Evolutionary conservation across 2,797 vertebrate species (phyloP), one percentile per base, ranked within the genome.

Genomic region (Phataginus tricuspis): DNA sequence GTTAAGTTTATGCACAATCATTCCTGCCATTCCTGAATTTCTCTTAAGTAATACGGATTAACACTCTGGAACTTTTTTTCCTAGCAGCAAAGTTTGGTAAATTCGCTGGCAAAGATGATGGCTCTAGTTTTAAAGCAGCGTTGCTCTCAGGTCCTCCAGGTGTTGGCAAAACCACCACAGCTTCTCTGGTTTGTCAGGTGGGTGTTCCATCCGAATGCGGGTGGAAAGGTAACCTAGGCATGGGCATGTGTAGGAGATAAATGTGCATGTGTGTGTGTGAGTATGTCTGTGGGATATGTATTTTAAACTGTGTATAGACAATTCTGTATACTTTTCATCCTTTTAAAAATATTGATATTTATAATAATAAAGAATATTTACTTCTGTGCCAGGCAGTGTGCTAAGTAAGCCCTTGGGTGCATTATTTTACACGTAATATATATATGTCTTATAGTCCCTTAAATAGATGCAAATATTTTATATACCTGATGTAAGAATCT

Each of bases 91-190:
- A 98, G 96, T 98, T 98, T 80, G 98, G 97, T 91, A 99, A 99
- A 97, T 99, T 98, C 94, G 99, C 99, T 39, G 97, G 99, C 80
- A 99, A 99, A 98, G 99, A 99, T 10, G 99, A 99, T 72, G 99
- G 99, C 4, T 98, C 99, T 34, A 97, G 98, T 94, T 99, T 98
- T 98, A 99, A 99, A 98, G 99, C 99, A 7, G 99, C 99, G 0
- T 97, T 99, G 95, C 99, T 99, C 37, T 99, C 99, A 19, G 99
- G 99, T 84, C 99, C 99, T 10, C 99, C 99, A 0, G 99, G 99
- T n/a, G 99, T 99, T 88, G 99, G 99, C 84, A 99, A 99, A 98
- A 99, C 99, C 29, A 99, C 99, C 89, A 99, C 99, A 1, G 99
- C 99, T 49, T 98, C 99, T 37, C 98, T 99, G 37, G 99, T 99